phyloP scores from a whole-genome alignment of 2,797 vertebrate species.

The Enteromius viviparus region DNA sequence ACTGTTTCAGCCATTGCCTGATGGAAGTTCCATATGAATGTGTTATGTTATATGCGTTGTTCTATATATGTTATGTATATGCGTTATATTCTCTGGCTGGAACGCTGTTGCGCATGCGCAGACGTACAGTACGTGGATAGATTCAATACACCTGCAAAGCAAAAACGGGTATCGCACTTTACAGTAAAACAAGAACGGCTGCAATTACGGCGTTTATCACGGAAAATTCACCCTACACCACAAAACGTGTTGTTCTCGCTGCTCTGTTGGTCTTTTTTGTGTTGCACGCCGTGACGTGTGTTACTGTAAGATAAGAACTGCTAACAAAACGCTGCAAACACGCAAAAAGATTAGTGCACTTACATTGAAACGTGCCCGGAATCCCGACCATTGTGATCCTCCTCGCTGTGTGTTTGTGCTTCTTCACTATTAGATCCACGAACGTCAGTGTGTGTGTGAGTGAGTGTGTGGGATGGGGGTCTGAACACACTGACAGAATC shows the following conservation, averaged over 20 bases:
- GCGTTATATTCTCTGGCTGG: neutral
- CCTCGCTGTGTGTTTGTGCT: neutral
- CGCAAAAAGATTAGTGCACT: constrained; percentile 47
- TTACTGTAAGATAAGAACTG: neutral
- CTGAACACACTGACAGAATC: constrained; percentile 3
- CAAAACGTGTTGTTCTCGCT: neutral
- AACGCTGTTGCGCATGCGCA: constrained; percentile 10
- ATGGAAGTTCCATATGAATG: neutral
- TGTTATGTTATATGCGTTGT: neutral
- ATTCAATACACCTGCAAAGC: neutral
- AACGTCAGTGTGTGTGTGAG: neutral
- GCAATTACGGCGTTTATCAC: too few species aligned
- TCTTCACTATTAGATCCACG: constrained; percentile 3
- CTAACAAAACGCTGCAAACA: neutral
- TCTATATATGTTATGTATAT: too few species aligned
- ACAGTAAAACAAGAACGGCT: neutral
- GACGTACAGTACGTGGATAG: neutral
- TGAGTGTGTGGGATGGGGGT: neutral
- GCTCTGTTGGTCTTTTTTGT: neutral
- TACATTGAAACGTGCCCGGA: constrained; percentile 68
- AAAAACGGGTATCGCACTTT: neutral
- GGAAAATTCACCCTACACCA: neutral
- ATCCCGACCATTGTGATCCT: constrained; percentile 71
- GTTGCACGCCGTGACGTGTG: neutral
- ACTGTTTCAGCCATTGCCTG: too few species aligned